phyloP scores from a whole-genome alignment of 2,113 vertebrate species.

The Callopanchax toddi region DNA sequence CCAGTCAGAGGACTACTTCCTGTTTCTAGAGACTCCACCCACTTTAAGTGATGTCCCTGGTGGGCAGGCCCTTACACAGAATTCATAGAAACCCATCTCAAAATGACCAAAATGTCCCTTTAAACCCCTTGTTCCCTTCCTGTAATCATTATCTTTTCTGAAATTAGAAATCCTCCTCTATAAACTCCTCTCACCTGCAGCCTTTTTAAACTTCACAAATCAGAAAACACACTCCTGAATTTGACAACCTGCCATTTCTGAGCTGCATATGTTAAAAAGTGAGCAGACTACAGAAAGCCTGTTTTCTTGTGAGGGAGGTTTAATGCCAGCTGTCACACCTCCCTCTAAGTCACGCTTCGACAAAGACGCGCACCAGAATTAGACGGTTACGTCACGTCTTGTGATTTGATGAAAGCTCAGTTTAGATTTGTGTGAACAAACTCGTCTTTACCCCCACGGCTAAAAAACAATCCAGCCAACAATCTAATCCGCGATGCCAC shows the following conservation, averaged over 20 bases:
- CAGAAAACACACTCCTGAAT: slow-evolving; percentile 12
- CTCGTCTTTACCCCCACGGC: slow-evolving; percentile 24
- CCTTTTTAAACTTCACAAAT: slow-evolving; percentile 17
- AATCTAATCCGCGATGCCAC: slow-evolving; percentile 44
- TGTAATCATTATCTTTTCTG: not conserved
- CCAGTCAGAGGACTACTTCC: too few species aligned
- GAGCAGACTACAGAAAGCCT: slow-evolving; percentile 22
- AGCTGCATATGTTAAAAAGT: slow-evolving; percentile 36
- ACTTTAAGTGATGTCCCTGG: too few species aligned
- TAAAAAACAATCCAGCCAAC: slow-evolving; percentile 37
- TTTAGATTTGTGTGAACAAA: slow-evolving; percentile 39
- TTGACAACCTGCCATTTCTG: not conserved
- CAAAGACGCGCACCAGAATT: slow-evolving; percentile 39
- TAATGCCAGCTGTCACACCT: slow-evolving; percentile 50
- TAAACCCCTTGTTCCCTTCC: slow-evolving; percentile 26
- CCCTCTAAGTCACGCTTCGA: slow-evolving; percentile 51
- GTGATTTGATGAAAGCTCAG: slow-evolving; percentile 31
- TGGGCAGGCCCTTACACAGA: too few species aligned
- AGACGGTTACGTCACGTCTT: slow-evolving; percentile 44
- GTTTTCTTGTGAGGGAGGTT: slow-evolving; percentile 35
- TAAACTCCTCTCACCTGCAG: slow-evolving; percentile 21
- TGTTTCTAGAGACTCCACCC: too few species aligned
- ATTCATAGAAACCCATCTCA: too few species aligned
- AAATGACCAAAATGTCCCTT: too few species aligned
- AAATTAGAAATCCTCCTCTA: slow-evolving; percentile 14